These are phyloP conservation scores for Euura lappo DNA, from an alignment of 1,140 invertebrate genomes.

Conservation along the genomic window DNA sequence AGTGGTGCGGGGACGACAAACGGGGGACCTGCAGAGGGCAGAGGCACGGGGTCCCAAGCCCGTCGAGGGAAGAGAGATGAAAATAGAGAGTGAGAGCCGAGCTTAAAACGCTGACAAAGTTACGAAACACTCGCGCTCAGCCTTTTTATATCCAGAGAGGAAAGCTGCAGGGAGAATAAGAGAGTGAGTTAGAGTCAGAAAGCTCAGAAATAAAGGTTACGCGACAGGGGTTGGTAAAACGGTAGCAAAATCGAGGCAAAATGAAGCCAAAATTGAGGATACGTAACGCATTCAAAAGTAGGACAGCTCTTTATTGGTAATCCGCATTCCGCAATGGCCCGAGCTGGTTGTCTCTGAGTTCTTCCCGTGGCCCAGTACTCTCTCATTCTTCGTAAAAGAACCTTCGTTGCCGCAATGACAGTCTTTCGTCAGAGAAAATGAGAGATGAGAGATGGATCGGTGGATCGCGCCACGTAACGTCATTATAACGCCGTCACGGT, in stretches of 20 bases:
- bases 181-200: slow-evolving; percentile 20
- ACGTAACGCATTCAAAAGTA: neutral
- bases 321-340: neutral
- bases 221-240: slow-evolving; percentile 6
- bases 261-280: slow-evolving; percentile 1
- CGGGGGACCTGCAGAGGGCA: slow-evolving; percentile 18
- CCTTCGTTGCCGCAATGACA: too few species aligned
- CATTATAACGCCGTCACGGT: slow-evolving; percentile 57
- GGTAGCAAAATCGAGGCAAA: neutral
- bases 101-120: slow-evolving; percentile 56
- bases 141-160: slow-evolving; percentile 36
- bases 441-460: slow-evolving; percentile 31
- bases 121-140: slow-evolving; percentile 49
- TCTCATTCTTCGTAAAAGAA: neutral
- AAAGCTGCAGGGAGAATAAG: slow-evolving; percentile 18
- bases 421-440: neutral
- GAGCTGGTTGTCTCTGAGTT: neutral
- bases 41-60: slow-evolving; percentile 10
- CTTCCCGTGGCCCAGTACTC: neutral
- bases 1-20: slow-evolving; percentile 19
- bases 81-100: slow-evolving; percentile 26
- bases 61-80: neutral
- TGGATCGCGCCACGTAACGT: slow-evolving; percentile 54
- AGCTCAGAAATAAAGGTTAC: slow-evolving; percentile 8
- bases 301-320: neutral